Evolutionary conservation across 2,797 vertebrate species (phyloP).

Genomic region (Helicolenus hilgendorfi): DNA sequence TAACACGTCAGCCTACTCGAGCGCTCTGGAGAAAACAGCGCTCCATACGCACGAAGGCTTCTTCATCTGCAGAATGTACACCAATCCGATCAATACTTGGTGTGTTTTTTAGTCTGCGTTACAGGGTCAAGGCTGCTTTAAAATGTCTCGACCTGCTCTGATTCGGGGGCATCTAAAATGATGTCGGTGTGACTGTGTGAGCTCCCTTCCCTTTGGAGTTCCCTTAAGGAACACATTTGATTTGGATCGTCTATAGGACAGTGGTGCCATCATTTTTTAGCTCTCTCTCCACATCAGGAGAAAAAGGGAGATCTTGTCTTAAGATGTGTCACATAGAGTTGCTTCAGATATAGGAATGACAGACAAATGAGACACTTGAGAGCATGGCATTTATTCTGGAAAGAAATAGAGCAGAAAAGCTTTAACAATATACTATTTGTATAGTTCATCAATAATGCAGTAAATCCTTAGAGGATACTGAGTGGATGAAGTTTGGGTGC

Average conservation of each 20-base stretch:
- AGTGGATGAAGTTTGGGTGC: not conserved
- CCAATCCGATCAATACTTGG: conserved; percentile 11
- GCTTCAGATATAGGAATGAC: not conserved
- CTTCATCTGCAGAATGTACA: conserved; percentile 16
- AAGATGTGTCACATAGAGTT: not conserved
- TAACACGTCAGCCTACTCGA: conserved; percentile 3
- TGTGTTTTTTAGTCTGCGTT: not conserved
- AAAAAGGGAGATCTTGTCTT: not conserved
- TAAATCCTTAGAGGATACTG: not conserved
- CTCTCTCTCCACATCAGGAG: not conserved
- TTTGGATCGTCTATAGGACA: conserved; percentile 3
- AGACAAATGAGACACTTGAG: not conserved
- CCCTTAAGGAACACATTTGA: conserved; percentile 24
- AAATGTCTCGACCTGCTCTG: not conserved
- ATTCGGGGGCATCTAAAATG: not conserved
- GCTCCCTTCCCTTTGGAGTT: not conserved
- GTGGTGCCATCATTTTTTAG: conserved; percentile 4
- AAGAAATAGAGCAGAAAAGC: not conserved
- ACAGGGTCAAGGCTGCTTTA: not conserved
- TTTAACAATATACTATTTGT: not conserved
- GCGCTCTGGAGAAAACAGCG: conserved; percentile 14
- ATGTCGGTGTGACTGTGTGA: not conserved
- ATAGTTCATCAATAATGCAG: not conserved
- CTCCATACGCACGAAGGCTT: not conserved
- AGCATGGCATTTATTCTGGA: not conserved